These are phyloP conservation scores for Hypocryptadius cinnamomeus DNA, from an alignment of 2,113 vertebrate genomes.

Conservation along the genomic window DNA sequence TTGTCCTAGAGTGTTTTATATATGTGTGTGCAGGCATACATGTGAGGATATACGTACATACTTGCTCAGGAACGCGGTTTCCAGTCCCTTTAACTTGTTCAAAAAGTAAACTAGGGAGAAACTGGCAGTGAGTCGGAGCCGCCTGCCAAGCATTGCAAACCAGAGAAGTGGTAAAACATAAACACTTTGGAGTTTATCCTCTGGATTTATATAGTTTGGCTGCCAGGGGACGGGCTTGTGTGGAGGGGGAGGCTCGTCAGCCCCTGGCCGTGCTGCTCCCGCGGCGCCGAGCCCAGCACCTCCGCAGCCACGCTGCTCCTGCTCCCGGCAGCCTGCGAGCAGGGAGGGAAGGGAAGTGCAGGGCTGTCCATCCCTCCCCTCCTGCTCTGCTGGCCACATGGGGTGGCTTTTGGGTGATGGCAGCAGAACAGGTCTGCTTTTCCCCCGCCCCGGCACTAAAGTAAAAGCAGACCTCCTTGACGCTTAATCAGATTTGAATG, in stretches of 20 bases:
- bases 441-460: conserved; percentile 1
- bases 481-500: conserved; percentile 72
- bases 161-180: conserved; percentile 59
- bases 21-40: neutral
- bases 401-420: neutral
- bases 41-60: neutral
- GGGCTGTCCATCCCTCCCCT: neutral
- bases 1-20: conserved; percentile 3
- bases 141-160: conserved; percentile 42
- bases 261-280: neutral
- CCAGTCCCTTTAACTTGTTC: conserved; percentile 23
- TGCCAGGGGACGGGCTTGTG: neutral
- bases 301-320: accelerated
- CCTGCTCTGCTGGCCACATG: neutral
- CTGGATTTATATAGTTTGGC: conserved; percentile 8
- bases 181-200: conserved; percentile 52
- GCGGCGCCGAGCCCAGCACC: accelerated
- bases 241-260: neutral
- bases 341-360: neutral
- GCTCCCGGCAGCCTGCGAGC: accelerated
- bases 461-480: conserved; percentile 71
- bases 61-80: neutral
- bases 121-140: neutral
- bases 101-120: conserved; percentile 49
- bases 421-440: neutral